Conservation (phyloP, 2,888 invertebrate genomes). For the Leptinotarsa juncta region DNA sequence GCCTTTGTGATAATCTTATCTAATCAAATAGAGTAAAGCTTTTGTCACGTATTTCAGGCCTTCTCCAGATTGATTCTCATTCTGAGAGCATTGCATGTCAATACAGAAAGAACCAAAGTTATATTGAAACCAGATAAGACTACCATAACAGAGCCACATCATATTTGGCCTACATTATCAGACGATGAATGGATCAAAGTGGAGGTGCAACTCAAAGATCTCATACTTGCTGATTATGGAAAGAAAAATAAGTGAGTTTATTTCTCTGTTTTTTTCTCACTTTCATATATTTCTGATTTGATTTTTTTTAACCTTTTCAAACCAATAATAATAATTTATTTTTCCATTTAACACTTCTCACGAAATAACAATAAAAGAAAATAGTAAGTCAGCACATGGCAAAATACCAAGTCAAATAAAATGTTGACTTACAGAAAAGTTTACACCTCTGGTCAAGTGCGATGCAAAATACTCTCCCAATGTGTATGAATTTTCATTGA, state of each 20-base stretch:
- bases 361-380: no score
- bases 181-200: constrained; percentile 99
- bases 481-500: no score
- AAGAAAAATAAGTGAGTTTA: constrained; percentile 97
- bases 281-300: neutral
- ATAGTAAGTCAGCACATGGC: no score
- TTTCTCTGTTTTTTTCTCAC: neutral
- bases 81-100: constrained; percentile 95
- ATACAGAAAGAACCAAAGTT: constrained; percentile 98
- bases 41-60: constrained; percentile 69
- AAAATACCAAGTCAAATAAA: no score
- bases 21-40: neutral
- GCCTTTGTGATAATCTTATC: neutral
- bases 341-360: no score
- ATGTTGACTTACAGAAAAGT: no score
- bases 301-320: no score
- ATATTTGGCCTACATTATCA: constrained; percentile 98
- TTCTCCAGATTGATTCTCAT: constrained; percentile 98
- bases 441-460: no score
- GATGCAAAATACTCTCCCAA: no score
- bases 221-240: constrained; percentile 98
- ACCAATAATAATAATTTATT: no score
- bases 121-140: constrained; percentile 99
- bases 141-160: constrained; percentile 98
- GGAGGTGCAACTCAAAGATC: constrained; percentile 97